Evolutionary conservation across 2,113 vertebrate species (phyloP).

Genomic region (Tragelaphus strepsiceros): DNA sequence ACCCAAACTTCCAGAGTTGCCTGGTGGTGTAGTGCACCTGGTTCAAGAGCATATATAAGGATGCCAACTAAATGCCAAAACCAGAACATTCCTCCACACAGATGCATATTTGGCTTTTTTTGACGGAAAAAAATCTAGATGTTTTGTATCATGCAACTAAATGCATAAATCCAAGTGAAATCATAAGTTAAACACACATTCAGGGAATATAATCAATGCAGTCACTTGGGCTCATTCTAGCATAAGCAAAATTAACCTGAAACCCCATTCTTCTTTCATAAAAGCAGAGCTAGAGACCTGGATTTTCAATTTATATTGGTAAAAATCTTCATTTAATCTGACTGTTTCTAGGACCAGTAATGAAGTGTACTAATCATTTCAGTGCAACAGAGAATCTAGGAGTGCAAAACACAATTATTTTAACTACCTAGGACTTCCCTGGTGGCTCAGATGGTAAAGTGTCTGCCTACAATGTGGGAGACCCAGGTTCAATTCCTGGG

Average conservation of each 20-base stretch:
- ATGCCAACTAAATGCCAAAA: slow-evolving; percentile 1
- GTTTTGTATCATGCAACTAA: slow-evolving; percentile 21
- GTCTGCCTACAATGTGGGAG: neutral
- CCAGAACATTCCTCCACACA: neutral
- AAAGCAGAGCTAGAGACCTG: neutral
- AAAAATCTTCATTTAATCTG: neutral
- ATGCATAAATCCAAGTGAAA: slow-evolving; percentile 20
- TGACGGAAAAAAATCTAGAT: neutral
- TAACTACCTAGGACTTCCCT: neutral
- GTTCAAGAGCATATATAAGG: neutral
- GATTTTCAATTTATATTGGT: neutral
- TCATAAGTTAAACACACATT: neutral
- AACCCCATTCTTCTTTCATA: neutral
- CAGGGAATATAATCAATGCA: neutral
- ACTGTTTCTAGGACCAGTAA: neutral
- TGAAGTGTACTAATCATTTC: neutral
- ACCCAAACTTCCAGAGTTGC: neutral
- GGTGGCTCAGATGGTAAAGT: neutral
- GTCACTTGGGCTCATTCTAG: neutral
- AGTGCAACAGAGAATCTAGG: neutral
- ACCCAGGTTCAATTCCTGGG: rapidly evolving
- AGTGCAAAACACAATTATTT: neutral
- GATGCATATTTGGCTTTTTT: neutral
- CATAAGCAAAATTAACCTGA: neutral
- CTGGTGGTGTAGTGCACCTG: neutral